Base-by-base conservation (phyloP, 2,888 invertebrate species). In the Flexamia atlantica region DNA sequence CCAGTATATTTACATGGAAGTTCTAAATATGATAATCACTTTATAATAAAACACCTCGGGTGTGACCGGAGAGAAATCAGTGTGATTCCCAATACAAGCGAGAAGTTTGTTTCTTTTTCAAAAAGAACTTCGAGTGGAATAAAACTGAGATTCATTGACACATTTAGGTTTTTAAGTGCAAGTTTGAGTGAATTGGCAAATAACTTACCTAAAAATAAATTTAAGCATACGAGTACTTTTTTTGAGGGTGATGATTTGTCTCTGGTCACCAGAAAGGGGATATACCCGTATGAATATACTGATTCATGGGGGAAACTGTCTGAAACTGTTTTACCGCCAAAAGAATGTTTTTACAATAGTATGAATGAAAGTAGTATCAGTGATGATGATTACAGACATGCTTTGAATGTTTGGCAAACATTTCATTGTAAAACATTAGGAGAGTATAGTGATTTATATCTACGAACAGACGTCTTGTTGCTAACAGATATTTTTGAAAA, bases 361-460 rank as follows among this genome's bases (percentile, higher is more conserved):
- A 36, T 36, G 9, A 36, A 4, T 85, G 17, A 85, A 72, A 82
- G 36, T 9, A 4, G 9, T 9, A 36, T 36, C 4, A 7, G 5
- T 9, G 9, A 36, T 9, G 36, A 36, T 4, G 36, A 36, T 36
- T 36, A 36, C 36, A 9, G 9, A 36, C 36, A 9, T 4, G 36
- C 36, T 36, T 7, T 7, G 36, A 36, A 4, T 36, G 36, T 36
- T 4, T 36, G 36, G 36, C 5, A 36, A 7, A 36, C 4, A 36
- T 36, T 36, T 36, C 4, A 36, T 7, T 36, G 4, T 36, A 36
- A 36, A 36, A 36, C 36, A 7, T 36, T 36, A 9, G 36, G 36
- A 7, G 36, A 36, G 9, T 36, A 36, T 9, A 36, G 36, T 36
- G 36, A 36, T 36, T 80, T 88, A 12, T 89, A 89, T 84, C 89